Conservation (phyloP, 2,113 vertebrate species). For the Myodes glareolus region DNA sequence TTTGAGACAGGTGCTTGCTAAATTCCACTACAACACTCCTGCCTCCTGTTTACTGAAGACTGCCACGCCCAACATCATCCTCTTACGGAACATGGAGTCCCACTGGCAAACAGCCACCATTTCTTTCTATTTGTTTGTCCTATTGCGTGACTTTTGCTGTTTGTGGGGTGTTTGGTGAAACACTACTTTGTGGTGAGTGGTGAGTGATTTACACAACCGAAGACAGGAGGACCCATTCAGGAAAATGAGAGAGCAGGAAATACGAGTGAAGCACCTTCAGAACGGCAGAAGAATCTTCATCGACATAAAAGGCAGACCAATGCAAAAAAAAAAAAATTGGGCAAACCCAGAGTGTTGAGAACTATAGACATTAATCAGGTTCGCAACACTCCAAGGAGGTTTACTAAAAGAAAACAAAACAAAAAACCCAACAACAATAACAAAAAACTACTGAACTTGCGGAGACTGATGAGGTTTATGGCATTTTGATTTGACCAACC, state of each 20-base stretch:
- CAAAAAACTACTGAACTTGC: neutral
- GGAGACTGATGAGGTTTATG: neutral
- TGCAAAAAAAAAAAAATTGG: neutral
- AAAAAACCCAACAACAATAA: neutral
- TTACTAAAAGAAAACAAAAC: neutral
- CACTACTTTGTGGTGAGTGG: neutral
- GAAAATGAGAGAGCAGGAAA: neutral
- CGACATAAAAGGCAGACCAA: neutral
- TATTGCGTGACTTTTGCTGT: neutral
- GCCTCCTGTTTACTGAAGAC: neutral
- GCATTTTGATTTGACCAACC: neutral
- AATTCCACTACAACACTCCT: neutral
- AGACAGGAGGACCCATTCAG: neutral
- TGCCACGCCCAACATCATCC: neutral
- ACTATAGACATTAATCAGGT: neutral
- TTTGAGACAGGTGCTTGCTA: neutral
- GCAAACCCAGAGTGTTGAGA: neutral
- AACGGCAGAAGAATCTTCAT: neutral
- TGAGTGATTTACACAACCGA: neutral
- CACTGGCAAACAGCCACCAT: neutral
- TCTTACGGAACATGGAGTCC: neutral
- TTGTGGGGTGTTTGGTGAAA: neutral
- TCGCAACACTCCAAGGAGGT: neutral
- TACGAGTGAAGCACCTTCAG: neutral
- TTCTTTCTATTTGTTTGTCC: neutral